These are phyloP conservation scores for Xenopus borealis DNA, from an alignment of 2,113 vertebrate genomes.

Conservation along the genomic window DNA sequence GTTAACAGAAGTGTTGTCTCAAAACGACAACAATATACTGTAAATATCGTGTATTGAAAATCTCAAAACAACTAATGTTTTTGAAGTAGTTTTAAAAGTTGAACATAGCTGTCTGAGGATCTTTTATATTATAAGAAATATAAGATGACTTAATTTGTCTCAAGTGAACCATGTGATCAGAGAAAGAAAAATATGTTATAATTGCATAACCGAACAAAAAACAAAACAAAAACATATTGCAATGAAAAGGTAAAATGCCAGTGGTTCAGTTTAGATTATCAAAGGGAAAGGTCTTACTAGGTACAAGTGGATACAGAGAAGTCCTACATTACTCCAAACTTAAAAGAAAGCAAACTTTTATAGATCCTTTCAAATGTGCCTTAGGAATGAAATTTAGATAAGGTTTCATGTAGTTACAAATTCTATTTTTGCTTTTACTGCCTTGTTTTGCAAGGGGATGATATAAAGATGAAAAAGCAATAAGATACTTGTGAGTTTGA, in stretches of 20 bases:
- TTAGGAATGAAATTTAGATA: constrained; percentile 1
- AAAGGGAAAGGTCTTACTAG: constrained; percentile 1
- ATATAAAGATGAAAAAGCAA: not conserved
- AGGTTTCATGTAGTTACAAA: not conserved
- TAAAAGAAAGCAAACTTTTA: constrained; percentile 1
- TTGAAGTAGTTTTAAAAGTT: no score
- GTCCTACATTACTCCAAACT: not conserved
- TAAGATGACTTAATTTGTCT: no score
- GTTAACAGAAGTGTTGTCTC: no score
- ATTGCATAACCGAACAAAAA: not conserved
- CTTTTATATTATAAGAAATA: no score
- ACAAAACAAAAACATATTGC: not conserved
- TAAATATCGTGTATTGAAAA: no score
- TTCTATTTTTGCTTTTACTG: not conserved
- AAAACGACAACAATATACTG: no score
- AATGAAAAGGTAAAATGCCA: not conserved
- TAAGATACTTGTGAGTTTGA: not conserved
- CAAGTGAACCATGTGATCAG: no score
- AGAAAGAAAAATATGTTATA: no score
- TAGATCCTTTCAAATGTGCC: not conserved
- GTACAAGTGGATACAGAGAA: not conserved
- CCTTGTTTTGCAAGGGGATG: not conserved
- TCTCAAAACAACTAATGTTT: no score
- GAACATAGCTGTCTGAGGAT: no score
- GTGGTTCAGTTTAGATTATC: not conserved